These are phyloP conservation scores for Chloroceryle amazona DNA, from an alignment of 2,797 vertebrate species.

Conservation along the genomic window DNA sequence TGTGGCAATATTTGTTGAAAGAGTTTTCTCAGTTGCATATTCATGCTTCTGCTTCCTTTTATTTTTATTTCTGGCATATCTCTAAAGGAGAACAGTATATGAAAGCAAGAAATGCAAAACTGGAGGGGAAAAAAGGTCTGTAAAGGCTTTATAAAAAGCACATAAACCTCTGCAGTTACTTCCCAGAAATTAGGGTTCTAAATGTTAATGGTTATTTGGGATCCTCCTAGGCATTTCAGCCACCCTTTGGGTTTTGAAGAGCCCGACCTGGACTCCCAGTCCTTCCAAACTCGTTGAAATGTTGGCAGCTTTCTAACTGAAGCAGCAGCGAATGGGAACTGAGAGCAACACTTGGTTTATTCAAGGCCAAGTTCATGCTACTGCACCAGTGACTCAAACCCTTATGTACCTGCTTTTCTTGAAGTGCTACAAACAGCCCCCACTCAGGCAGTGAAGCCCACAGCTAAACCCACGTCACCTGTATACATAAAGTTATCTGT, in stretches of 20 bases:
- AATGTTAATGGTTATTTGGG: neutral
- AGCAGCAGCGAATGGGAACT: neutral
- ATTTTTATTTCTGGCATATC: neutral
- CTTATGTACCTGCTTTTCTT: neutral
- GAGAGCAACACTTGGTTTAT: neutral
- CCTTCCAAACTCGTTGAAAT: neutral
- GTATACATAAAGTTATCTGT: neutral
- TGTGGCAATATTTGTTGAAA: conserved; percentile 41
- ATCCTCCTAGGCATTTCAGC: neutral
- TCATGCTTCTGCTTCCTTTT: neutral
- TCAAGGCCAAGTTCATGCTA: neutral
- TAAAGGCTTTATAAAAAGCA: neutral
- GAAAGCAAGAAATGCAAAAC: conserved; percentile 28
- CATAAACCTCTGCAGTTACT: neutral
- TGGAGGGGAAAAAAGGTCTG: neutral
- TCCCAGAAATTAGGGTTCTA: neutral
- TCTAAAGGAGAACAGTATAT: neutral
- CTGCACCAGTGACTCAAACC: neutral
- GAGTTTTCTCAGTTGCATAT: conserved; percentile 30
- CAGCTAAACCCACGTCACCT: neutral
- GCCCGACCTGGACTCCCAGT: neutral
- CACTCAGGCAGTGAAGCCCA: neutral
- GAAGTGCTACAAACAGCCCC: neutral
- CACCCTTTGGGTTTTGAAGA: neutral
- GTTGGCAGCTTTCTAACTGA: neutral